A percentile compares a stretch with the other conserved stretches of the same genome.
Evolutionary conservation across 1,140 invertebrate genomes (phyloP).

Genomic region (Bathynomus jamesi): DNA sequence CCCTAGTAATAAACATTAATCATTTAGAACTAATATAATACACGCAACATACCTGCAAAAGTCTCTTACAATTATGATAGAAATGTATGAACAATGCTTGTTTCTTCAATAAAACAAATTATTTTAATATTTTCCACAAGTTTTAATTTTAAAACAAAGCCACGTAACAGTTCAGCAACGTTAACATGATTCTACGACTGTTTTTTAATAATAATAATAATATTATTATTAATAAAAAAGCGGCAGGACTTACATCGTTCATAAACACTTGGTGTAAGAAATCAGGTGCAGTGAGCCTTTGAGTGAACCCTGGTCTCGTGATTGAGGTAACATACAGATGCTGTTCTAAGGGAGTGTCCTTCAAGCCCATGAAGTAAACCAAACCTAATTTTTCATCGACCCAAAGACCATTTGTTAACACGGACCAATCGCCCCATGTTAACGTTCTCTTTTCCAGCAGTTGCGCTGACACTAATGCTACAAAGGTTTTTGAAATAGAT

Average conservation of each 20-base stretch:
- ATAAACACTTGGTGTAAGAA: slow-evolving; percentile 36
- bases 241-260: slow-evolving; percentile 21
- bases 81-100: too few relatives aligned
- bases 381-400: slow-evolving; percentile 60
- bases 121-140: too few relatives aligned
- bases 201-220: too few relatives aligned
- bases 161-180: too few relatives aligned
- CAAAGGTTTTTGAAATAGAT: too few relatives aligned
- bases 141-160: too few relatives aligned
- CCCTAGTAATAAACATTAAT: slow-evolving; percentile 51
- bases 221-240: background rate
- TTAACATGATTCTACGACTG: too few relatives aligned
- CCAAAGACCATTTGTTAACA: slow-evolving; percentile 66
- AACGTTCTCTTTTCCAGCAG: slow-evolving; percentile 53
- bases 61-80: background rate
- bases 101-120: too few relatives aligned
- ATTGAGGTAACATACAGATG: slow-evolving; percentile 73
- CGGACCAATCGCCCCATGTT: slow-evolving; percentile 75
- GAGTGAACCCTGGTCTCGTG: slow-evolving; percentile 71
- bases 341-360: slow-evolving; percentile 70
- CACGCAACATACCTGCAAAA: background rate
- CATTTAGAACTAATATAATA: background rate
- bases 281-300: slow-evolving; percentile 51
- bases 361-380: slow-evolving; percentile 72
- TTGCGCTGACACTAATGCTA: slow-evolving; percentile 27